Percentiles rank a stretch among this genome's conserved stretches.
Evolutionary conservation across 2,888 invertebrate genomes (phyloP).

Genomic region (Carterocephalus palaemon): DNA sequence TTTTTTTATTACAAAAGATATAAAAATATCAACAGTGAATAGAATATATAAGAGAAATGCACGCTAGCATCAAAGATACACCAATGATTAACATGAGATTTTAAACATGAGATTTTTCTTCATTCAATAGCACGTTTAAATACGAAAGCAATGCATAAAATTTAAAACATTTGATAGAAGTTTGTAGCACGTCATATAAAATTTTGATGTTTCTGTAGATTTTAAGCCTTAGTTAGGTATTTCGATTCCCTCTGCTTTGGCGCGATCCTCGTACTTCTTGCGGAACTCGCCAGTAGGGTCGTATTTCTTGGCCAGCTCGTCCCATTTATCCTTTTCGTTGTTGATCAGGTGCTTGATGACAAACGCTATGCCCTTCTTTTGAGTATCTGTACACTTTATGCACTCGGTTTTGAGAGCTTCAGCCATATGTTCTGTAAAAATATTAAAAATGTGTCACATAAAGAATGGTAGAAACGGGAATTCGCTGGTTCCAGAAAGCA

Average conservation of each 20-base stretch:
- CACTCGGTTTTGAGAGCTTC: conserved; percentile 83
- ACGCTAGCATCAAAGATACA: no score
- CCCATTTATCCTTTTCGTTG: conserved; percentile 82
- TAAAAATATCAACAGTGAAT: conserved; percentile 2
- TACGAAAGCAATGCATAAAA: no score
- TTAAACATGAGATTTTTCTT: no score
- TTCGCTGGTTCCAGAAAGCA: no score
- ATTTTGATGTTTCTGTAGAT: no score
- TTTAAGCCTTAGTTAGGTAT: conserved; percentile 37
- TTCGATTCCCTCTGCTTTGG: conserved; percentile 68
- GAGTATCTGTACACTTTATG: conserved; percentile 81
- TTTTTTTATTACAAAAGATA: conserved; percentile 1
- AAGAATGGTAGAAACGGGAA: not conserved
- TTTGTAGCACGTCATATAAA: no score
- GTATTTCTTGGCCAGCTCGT: conserved; percentile 81
- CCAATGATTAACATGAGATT: no score
- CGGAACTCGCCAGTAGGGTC: conserved; percentile 83
- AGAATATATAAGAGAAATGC: no score
- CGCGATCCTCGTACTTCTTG: conserved; percentile 81
- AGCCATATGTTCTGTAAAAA: conserved; percentile 71
- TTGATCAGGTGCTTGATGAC: conserved; percentile 83
- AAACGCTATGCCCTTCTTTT: conserved; percentile 77
- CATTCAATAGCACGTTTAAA: no score
- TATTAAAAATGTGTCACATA: not conserved
- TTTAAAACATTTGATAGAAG: no score